Evolutionary conservation across 1,140 invertebrate genomes (phyloP).

Genomic region (Thrips palmi): DNA sequence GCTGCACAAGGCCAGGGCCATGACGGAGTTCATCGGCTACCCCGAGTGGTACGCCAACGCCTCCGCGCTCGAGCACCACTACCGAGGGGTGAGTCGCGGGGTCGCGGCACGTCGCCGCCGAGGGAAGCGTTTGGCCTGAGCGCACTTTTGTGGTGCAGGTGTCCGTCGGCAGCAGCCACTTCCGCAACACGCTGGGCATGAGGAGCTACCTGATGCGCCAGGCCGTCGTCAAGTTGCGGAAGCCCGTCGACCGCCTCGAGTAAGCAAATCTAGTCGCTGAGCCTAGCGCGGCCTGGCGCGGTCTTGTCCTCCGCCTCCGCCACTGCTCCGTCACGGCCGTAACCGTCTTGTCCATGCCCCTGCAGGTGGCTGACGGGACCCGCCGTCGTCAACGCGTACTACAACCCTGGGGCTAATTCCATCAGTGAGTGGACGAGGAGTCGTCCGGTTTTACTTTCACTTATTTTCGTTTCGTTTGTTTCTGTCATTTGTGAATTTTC

Average conservation of each 20-base stretch:
- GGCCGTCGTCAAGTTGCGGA: slow-evolving; percentile 34
- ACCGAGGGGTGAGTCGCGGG: slow-evolving; percentile 22
- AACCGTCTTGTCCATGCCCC: slow-evolving; percentile 12
- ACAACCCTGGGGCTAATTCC: slow-evolving; percentile 59
- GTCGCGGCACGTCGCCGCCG: slow-evolving; percentile 13
- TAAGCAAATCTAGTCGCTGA: slow-evolving; percentile 15
- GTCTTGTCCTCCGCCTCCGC: slow-evolving; percentile 1
- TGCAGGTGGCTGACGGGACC: slow-evolving; percentile 44
- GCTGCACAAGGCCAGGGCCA: slow-evolving; percentile 33
- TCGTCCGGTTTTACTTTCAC: background rate
- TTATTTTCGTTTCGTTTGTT: background rate
- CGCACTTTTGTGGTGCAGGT: slow-evolving; percentile 12
- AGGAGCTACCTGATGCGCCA: no score
- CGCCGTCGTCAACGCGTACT: slow-evolving; percentile 59
- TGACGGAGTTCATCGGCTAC: slow-evolving; percentile 43
- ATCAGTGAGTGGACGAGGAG: slow-evolving; percentile 42
- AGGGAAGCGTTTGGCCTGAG: background rate
- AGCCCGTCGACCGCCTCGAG: slow-evolving; percentile 40
- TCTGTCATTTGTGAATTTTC: background rate
- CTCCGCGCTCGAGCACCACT: slow-evolving; percentile 26
- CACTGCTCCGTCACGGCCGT: slow-evolving; percentile 2
- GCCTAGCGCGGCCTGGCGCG: slow-evolving; percentile 11
- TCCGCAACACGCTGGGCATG: slow-evolving; percentile 35
- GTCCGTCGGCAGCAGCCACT: slow-evolving; percentile 24
- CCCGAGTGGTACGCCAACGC: slow-evolving; percentile 38